A percentile compares a stretch with the other conserved stretches of the same genome.
Conservation (phyloP, 2,113 vertebrate genomes). For the Melanostigma gelatinosum region DNA sequence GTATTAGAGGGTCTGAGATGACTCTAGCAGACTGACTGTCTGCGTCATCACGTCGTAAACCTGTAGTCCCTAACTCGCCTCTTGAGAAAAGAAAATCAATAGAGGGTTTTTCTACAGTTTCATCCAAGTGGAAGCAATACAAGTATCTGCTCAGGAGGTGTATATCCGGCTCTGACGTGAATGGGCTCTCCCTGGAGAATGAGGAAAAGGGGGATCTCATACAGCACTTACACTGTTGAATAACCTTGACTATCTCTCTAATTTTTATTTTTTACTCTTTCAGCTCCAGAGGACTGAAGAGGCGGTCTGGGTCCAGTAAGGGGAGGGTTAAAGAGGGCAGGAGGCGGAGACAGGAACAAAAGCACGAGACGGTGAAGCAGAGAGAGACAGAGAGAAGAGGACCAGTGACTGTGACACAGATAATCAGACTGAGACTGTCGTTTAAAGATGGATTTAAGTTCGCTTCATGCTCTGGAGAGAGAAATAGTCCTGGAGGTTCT, state of each 20-base stretch:
- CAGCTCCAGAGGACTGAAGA: slow-evolving; percentile 34
- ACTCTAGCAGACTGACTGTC: background rate
- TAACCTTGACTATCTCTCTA: slow-evolving; percentile 4
- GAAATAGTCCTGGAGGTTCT: slow-evolving; percentile 90
- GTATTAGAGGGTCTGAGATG: background rate
- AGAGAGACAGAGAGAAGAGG: slow-evolving; percentile 32
- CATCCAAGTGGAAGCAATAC: slow-evolving; percentile 21
- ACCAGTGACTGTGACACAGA: slow-evolving; percentile 3
- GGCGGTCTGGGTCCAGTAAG: slow-evolving; percentile 11
- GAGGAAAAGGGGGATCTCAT: background rate
- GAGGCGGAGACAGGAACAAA: slow-evolving; percentile 25
- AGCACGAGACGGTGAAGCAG: slow-evolving; percentile 11
- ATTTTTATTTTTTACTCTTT: background rate
- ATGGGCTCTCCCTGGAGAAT: background rate
- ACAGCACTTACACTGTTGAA: background rate
- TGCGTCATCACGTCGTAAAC: slow-evolving; percentile 7
- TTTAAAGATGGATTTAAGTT: slow-evolving; percentile 81
- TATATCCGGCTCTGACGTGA: slow-evolving; percentile 24
- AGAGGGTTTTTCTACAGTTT: slow-evolving; percentile 7
- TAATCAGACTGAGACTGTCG: slow-evolving; percentile 32
- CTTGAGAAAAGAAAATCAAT: background rate
- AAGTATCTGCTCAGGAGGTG: background rate
- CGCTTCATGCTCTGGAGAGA: slow-evolving; percentile 85
- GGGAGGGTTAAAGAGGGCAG: slow-evolving; percentile 21
- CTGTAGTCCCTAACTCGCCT: background rate